These are phyloP conservation scores for Botrylloides violaceus DNA, from an alignment of 23 tunicate genomes.

Conservation along the genomic window DNA sequence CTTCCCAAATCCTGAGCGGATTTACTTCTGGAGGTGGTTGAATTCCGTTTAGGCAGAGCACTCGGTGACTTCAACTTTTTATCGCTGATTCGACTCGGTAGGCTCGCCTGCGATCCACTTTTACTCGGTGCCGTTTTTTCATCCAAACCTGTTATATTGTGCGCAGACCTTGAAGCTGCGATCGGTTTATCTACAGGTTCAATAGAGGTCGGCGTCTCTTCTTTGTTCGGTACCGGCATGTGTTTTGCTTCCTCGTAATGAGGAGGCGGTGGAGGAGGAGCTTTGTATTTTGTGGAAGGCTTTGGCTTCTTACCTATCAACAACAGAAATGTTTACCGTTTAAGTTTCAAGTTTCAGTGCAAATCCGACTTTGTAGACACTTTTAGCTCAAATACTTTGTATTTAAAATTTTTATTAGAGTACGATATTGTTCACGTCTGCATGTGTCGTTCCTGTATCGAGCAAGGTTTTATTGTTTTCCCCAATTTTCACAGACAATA, in stretches of 20 bases:
- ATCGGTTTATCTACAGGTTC: too few relatives aligned
- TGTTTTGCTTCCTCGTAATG: background rate
- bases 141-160: background rate
- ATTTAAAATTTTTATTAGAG: too few relatives aligned
- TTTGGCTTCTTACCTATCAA: slow-evolving; percentile 3
- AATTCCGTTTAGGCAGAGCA: background rate
- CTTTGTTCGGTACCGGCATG: background rate
- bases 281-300: slow-evolving; percentile 25
- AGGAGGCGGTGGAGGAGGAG: slow-evolving; percentile 19
- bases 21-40: background rate
- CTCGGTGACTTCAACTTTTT: background rate
- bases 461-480: too few relatives aligned
- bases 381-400: too few relatives aligned
- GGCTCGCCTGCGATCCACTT: background rate
- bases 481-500: too few relatives aligned
- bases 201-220: background rate
- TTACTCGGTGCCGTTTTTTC: background rate
- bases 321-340: background rate
- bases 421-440: too few relatives aligned
- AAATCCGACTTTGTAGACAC: too few relatives aligned
- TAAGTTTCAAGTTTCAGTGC: too few relatives aligned
- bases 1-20: background rate
- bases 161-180: background rate
- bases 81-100: background rate
- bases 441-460: too few relatives aligned